phyloP scores from a whole-genome alignment of 2,797 vertebrate species.

The Enteromius mattozi region DNA sequence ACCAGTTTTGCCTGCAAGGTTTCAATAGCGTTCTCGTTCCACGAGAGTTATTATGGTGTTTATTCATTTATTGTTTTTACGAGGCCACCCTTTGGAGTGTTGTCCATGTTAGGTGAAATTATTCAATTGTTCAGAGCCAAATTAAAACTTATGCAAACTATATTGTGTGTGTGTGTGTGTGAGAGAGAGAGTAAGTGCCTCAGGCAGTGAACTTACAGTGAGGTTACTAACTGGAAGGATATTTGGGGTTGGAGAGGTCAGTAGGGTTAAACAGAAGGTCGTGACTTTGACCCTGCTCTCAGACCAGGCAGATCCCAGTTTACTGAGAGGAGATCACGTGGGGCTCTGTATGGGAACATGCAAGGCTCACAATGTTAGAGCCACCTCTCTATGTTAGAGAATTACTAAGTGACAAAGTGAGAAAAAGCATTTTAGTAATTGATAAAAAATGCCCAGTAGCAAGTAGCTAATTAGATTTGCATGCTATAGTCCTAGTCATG shows the following conservation, averaged over 20 bases:
- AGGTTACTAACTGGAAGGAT: slow-evolving; percentile 11
- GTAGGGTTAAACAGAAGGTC: slow-evolving; percentile 58
- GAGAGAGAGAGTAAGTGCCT: slow-evolving; percentile 15
- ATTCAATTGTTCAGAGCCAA: slow-evolving; percentile 27
- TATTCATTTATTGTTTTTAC: slow-evolving; percentile 32
- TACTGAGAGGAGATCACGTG: slow-evolving; percentile 60
- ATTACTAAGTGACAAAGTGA: slow-evolving; percentile 1
- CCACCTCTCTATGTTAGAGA: not conserved
- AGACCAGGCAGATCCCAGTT: slow-evolving; percentile 56
- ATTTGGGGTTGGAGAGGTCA: slow-evolving; percentile 33
- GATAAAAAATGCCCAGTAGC: not conserved
- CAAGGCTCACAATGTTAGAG: slow-evolving; percentile 64
- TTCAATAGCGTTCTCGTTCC: slow-evolving; percentile 9
- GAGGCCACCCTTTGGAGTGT: slow-evolving; percentile 5
- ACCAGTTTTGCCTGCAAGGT: slow-evolving; percentile 40
- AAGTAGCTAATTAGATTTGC: not conserved
- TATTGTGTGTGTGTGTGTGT: not conserved
- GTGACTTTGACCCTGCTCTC: slow-evolving; percentile 59
- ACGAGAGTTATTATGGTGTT: slow-evolving; percentile 26
- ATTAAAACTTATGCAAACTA: slow-evolving; percentile 33
- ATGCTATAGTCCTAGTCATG: not conserved
- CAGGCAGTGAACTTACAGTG: slow-evolving; percentile 38
- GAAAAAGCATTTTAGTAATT: not conserved
- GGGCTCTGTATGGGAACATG: slow-evolving; percentile 60
- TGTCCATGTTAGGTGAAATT: slow-evolving; percentile 23